Conservation (phyloP, 2,888 invertebrate genomes). For the Hypsopygia costalis region DNA sequence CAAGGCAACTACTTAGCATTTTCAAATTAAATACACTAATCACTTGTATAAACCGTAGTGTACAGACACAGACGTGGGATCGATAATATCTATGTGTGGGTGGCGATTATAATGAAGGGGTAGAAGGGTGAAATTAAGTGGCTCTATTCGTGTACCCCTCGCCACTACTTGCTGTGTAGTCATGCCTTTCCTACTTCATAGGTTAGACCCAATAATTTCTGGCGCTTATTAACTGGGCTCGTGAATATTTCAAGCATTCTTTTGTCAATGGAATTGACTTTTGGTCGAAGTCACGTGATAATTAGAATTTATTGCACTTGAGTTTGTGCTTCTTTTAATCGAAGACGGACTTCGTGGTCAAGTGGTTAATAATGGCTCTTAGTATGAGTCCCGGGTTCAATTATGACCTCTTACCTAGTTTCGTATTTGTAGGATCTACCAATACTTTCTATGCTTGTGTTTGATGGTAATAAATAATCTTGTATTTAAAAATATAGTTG, state of each 20-base stretch:
- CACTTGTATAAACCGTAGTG: constrained; percentile 71
- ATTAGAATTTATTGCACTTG: background rate
- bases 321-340: no score
- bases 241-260: constrained; percentile 15
- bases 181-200: constrained; percentile 70
- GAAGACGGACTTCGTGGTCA: no score
- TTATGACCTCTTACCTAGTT: no score
- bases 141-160: constrained; percentile 70
- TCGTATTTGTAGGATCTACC: no score
- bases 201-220: constrained; percentile 59
- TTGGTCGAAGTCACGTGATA: background rate
- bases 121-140: constrained; percentile 79
- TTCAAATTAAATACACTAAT: constrained; percentile 81
- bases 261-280: constrained; percentile 4
- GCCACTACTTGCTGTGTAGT: constrained; percentile 53
- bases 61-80: constrained; percentile 55
- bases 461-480: no score
- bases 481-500: no score
- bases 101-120: constrained; percentile 78
- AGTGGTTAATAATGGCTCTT: no score
- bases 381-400: no score
- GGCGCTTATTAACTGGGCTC: constrained; percentile 26
- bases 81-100: constrained; percentile 71
- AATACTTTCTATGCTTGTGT: no score
- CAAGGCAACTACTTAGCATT: constrained; percentile 80